Evolutionary conservation across 2,888 invertebrate genomes (phyloP), one percentile per base, ranked within the genome.

Genomic region (Leptura quadrifasciata): DNA sequence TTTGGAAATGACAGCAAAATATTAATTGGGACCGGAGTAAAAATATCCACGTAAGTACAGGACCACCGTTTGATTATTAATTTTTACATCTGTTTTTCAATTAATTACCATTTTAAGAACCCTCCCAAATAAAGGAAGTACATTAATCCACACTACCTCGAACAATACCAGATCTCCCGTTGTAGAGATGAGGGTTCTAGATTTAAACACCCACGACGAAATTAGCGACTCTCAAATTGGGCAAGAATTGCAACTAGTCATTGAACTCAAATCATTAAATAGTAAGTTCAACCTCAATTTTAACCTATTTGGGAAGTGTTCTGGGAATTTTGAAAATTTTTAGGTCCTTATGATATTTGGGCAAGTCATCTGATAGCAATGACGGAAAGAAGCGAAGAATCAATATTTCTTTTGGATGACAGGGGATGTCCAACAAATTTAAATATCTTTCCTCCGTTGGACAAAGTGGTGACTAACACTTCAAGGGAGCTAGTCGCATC

Each of bases 361-460:
- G 95, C 95, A 0, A 94, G 95, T 64, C 95, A 96, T 84, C 88
- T 97, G 74, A 92, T 95, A 54, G 97, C 96, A 9, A 95, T 94
- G 83, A 95, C 95, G 10, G 93, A 93, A 69, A 91, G 93, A 68
- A 94, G 94, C 0, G 93, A 94, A 81, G 94, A 95, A 84, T 94
- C 95, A 0, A 92, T 94, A 39, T 90, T 95, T 9, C 89, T 96
- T 0, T 90, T 97, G 67, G 96, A 96, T 84, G 93, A 93, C 78
- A 89, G 91, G 70, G 96, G 96, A 1, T 97, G 97, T 87, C 95
- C 97, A 0, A 94, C 94, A 0, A 95, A 96, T 84, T 85, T 88
- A 24, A 90, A 89, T 47, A 90, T 92, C 24, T 92, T 92, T 80
- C 91, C 92, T 0, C 86, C 88, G 0, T 83, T 92, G 57, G 87